Conservation (phyloP, 2,888 invertebrate genomes). For the Elegia similella region DNA sequence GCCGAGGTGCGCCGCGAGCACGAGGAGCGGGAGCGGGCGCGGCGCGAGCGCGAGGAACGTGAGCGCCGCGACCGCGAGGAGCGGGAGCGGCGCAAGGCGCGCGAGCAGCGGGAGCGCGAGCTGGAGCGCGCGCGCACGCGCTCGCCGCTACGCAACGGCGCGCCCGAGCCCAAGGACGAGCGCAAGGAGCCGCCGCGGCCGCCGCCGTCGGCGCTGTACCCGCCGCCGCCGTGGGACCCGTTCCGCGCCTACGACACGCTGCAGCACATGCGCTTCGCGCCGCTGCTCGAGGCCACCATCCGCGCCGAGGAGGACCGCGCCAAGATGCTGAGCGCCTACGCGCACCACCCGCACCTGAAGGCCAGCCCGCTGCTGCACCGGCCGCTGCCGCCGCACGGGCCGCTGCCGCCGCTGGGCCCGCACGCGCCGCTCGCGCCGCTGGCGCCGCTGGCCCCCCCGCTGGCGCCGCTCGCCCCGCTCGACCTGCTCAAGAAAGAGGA, state of each 20-base stretch:
- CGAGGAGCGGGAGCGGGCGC: conserved; percentile 77
- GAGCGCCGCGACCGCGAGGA: conserved; percentile 78
- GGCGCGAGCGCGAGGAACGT: conserved; percentile 83
- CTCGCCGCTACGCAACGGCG: conserved; percentile 89
- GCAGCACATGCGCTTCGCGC: conserved; percentile 86
- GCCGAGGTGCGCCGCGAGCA: conserved; percentile 68
- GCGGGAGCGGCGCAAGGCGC: conserved; percentile 65
- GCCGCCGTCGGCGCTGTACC: conserved; percentile 73
- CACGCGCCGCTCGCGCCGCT: conserved; percentile 55
- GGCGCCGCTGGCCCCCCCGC: conserved; percentile 44
- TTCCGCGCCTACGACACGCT: conserved; percentile 88
- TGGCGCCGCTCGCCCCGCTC: conserved; percentile 70
- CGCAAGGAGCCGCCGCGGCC: conserved; percentile 78
- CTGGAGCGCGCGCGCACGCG: conserved; percentile 84
- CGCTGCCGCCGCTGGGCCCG: conserved; percentile 63
- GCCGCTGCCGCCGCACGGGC: conserved; percentile 72
- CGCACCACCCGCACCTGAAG: conserved; percentile 81
- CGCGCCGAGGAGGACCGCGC: conserved; percentile 90
- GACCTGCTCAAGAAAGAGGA: conserved; percentile 83
- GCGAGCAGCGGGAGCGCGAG: conserved; percentile 80
- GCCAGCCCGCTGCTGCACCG: conserved; percentile 70
- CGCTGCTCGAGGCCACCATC: conserved; percentile 89
- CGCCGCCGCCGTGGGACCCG: conserved; percentile 84
- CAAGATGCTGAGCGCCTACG: conserved; percentile 88
- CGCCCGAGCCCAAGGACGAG: conserved; percentile 71